Evolutionary conservation across 2,113 vertebrate genomes (phyloP).

Genomic region (Pygoscelis antarcticus): DNA sequence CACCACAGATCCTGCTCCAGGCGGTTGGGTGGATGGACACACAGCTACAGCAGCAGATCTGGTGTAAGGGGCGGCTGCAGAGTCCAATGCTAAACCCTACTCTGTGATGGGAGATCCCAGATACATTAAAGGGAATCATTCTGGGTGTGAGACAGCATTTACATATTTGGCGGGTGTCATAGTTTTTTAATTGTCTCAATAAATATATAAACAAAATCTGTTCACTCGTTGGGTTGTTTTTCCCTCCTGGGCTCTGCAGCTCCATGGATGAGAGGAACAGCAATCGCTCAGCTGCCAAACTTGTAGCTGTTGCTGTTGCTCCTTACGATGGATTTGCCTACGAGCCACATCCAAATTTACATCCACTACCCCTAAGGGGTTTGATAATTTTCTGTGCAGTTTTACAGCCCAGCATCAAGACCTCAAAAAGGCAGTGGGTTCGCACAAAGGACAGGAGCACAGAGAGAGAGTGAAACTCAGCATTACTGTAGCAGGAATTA

Average conservation of each 20-base stretch:
- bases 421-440: not conserved
- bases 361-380: not conserved
- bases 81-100: not conserved
- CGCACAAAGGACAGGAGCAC: not conserved
- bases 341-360: not conserved
- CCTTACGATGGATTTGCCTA: not conserved
- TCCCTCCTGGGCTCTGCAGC: not conserved
- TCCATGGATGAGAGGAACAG: not conserved
- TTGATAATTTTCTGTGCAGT: not conserved
- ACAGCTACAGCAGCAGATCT: not conserved
- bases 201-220: conserved; percentile 63
- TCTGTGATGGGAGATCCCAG: not conserved
- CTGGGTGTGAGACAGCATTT: not conserved
- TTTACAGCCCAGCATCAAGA: not conserved
- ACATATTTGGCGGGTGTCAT: not conserved
- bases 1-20: not conserved
- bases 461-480: not conserved
- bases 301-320: not conserved
- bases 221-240: not conserved
- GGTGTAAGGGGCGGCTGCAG: not conserved
- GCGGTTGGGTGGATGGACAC: fast-evolving
- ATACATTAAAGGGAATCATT: not conserved
- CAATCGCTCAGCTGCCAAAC: not conserved
- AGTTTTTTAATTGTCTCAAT: conserved; percentile 40
- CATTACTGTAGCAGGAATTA: not conserved